Evolutionary conservation across 2,888 invertebrate species (phyloP), one percentile per base, ranked within the genome.

Genomic region (Fragum fragum): DNA sequence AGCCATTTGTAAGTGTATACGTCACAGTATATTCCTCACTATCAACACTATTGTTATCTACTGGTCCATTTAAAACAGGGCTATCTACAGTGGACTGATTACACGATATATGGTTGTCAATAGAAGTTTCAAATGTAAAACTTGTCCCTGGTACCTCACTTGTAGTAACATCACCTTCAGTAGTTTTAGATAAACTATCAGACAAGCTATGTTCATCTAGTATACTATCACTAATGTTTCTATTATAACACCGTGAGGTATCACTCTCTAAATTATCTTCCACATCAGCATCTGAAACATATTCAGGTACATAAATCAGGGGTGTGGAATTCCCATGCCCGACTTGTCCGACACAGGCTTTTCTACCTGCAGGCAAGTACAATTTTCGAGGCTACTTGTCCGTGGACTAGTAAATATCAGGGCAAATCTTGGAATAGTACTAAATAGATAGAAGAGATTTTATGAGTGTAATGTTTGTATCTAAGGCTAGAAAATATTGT

Each of bases 221-320:
- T 1, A 57, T 47, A 66, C 76, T 81, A 66, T 85, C 85, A 76
- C 77, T 85, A 23, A 70, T 52, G 18, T 63, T 76, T 55, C 80
- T 82, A 55, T 66, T 76, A 73, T 85, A 85, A 75, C 85, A 88
- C 66, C 87, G 79, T 1, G 90, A 90, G 23, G 88, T 87, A 70
- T 94, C 94, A 86, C 91, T 92, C 61, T 94, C 94, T 26, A 92
- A 73, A 85, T 94, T 94, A 83, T 94, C 94, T 77, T 94, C 94
- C 26, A 94, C 89, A 87, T 94, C 94, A 68, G 94, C 94, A 92
- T 94, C 94, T 93, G 80, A 21, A 59, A 59, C 14, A 39, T 14
- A 39, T 9, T 39, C n/a, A n/a, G n/a, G n/a, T n/a, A n/a, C n/a
- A n/a, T n/a, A n/a, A n/a, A n/a, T n/a, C n/a, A n/a, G n/a, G n/a